Base-by-base conservation (phyloP, 2,113 vertebrate genomes). In the Serilophus lunatus region DNA sequence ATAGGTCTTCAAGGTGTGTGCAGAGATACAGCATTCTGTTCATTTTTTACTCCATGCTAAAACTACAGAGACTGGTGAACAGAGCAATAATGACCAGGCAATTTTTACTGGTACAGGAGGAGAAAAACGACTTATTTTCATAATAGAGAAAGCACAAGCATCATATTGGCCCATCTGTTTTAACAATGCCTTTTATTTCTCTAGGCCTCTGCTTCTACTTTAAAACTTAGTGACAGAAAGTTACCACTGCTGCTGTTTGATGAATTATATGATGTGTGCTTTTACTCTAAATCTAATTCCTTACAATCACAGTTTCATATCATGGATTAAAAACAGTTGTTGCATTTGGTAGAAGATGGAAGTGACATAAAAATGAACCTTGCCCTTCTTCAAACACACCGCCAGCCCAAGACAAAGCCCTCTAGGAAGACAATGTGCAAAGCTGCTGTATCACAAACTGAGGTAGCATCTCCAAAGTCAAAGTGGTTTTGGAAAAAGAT, bases 121-220 rank as follows among this genome's bases (percentile, higher is more conserved):
- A 86, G 56, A 86, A 88, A 91, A 86, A 54, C 12, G 59, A 40
- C 13, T 61, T 38, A 10, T 84, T 81, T 83, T 82, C 50, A 3
- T 28, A 72, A 57, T 23, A 85, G 20, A 84, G 79, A 82, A 92
- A 88, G 66, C 13, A 90, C 74, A 82, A 95, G 33, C 19, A 65
- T 61, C 33, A 66, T 56, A 81, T 18, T 12, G 22, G 47, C 35
- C 54, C 80, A 94, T 86, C 63, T 83, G 72, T 83, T 95, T 66
- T 84, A 83, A 90, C 56, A 81, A 88, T 71, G 60, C 7, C n/a
- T 92, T 92, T 89, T 47, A 82, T 40, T 88, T 68, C 29, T 23
- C 76, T 44, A 78, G 29, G 35, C 56, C 63, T 92, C 76, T 77
- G 72, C 47, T 86, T 64, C 86, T 68, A 78, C 86, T 93, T 91